These are phyloP conservation scores for Spisula solida DNA, from an alignment of 2,888 invertebrate species.

Conservation along the genomic window DNA sequence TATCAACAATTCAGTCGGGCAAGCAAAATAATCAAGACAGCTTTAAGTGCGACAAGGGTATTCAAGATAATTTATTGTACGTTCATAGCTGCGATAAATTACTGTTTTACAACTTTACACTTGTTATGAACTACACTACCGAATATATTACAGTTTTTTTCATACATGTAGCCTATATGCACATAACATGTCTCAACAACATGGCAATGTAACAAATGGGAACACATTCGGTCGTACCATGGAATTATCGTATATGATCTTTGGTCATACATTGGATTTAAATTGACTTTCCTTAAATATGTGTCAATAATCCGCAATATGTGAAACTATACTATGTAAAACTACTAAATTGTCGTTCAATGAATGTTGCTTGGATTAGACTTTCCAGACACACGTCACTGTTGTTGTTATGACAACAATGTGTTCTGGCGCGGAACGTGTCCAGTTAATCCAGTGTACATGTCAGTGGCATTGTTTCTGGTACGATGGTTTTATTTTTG, in stretches of 20 bases:
- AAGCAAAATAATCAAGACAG: neutral
- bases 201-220: too few species aligned
- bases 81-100: neutral
- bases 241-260: too few species aligned
- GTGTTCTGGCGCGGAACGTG: neutral
- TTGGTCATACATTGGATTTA: neutral
- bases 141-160: neutral
- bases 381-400: neutral
- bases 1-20: neutral
- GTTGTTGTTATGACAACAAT: neutral
- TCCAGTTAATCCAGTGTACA: neutral
- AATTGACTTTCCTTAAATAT: neutral
- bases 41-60: neutral
- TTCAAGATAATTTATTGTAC: constrained; percentile 3
- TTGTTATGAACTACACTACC: neutral
- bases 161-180: too few species aligned
- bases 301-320: neutral
- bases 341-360: neutral
- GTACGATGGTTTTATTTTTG: neutral
- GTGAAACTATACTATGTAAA: neutral
- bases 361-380: neutral
- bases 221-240: too few species aligned
- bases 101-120: neutral
- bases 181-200: too few species aligned
- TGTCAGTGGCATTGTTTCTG: neutral